These are phyloP conservation scores for Aphelinus atriplicis DNA, from an alignment of 1,140 invertebrate genomes.

Conservation along the genomic window DNA sequence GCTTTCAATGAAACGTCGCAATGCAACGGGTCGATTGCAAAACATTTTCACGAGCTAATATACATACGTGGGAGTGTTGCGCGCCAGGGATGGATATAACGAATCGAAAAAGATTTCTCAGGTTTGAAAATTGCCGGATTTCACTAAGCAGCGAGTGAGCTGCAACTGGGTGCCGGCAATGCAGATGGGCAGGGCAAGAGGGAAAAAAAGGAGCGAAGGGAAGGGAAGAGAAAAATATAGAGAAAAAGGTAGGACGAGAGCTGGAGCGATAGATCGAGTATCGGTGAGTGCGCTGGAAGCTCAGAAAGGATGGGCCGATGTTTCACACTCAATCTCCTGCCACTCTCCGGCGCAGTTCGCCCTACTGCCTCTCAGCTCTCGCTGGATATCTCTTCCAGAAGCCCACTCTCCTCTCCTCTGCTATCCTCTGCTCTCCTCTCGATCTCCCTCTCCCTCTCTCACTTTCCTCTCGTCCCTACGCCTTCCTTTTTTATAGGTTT, in stretches of 20 bases:
- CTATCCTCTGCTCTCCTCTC: not conserved
- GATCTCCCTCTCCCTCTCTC: conserved; percentile 3
- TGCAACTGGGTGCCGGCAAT: not conserved
- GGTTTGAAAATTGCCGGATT: conserved; percentile 3
- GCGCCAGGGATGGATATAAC: too few relatives aligned
- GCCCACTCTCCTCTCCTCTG: not conserved
- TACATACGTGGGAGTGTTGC: too few relatives aligned
- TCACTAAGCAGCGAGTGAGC: conserved; percentile 12
- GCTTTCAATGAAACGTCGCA: too few relatives aligned
- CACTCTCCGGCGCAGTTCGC: conserved; percentile 35
- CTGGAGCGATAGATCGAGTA: conserved; percentile 43
- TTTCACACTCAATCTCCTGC: conserved; percentile 57
- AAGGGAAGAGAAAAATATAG: conserved; percentile 12
- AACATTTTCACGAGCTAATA: too few relatives aligned
- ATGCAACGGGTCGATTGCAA: too few relatives aligned
- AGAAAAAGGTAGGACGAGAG: not conserved
- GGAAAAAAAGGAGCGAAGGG: conserved; percentile 4
- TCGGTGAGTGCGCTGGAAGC: conserved; percentile 41
- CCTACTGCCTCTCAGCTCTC: not conserved
- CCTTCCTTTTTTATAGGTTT: conserved; percentile 30
- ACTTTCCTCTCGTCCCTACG: not conserved
- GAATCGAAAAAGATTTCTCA: too few relatives aligned
- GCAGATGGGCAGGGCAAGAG: conserved; percentile 14
- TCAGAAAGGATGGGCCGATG: conserved; percentile 52
- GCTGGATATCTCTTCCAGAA: conserved; percentile 13